Evolutionary conservation across 2,797 vertebrate species (phyloP).

Genomic region (Buphagus erythrorhynchus): DNA sequence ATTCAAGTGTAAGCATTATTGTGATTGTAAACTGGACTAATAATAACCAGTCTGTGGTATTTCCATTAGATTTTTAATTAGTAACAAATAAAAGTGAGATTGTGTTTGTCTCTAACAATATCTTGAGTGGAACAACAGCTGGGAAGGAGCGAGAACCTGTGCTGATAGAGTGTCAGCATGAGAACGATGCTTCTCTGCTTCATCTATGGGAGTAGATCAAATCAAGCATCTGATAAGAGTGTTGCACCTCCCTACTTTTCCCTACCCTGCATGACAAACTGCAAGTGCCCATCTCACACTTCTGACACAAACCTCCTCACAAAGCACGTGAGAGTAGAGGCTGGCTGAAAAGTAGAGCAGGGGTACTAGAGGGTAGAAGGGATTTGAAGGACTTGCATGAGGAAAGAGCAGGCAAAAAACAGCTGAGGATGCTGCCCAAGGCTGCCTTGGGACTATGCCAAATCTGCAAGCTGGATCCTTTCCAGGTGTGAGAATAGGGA

Average conservation of each 20-base stretch:
- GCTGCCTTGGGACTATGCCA: not conserved
- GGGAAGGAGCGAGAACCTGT: not conserved
- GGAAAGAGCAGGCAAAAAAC: not conserved
- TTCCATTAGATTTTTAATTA: not conserved
- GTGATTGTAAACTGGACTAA: not conserved
- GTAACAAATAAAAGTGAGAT: not conserved
- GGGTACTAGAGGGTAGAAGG: not conserved
- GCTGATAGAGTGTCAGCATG: not conserved
- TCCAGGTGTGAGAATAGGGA: not conserved
- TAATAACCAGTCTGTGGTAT: not conserved
- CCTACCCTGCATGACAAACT: not conserved
- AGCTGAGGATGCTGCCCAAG: not conserved
- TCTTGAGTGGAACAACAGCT: not conserved
- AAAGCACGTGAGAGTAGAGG: fast-evolving
- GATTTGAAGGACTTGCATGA: not conserved
- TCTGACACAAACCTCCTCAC: not conserved
- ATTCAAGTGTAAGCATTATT: not conserved
- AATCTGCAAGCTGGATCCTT: fast-evolving
- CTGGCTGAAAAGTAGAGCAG: not conserved
- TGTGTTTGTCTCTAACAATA: not conserved
- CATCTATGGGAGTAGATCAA: not conserved
- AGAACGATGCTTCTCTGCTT: not conserved
- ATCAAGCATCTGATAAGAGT: not conserved
- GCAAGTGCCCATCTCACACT: not conserved
- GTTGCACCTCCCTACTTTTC: not conserved